A percentile compares a stretch with the other conserved stretches of the same genome.
These are phyloP conservation scores for Chelonoidis abingdonii DNA, from an alignment of 2,113 vertebrate genomes.

Conservation along the genomic window DNA sequence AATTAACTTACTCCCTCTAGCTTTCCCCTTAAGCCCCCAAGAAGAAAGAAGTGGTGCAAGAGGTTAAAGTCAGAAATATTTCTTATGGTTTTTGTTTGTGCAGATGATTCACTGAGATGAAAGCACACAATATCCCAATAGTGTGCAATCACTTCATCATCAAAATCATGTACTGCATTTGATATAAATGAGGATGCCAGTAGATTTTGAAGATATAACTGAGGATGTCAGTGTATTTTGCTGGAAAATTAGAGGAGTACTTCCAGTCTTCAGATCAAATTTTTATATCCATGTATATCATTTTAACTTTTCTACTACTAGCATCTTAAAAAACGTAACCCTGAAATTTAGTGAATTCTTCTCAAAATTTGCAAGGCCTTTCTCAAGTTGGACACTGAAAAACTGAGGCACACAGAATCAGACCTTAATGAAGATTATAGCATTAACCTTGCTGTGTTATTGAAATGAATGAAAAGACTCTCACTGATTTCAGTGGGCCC, in stretches of 20 bases:
- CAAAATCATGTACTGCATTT: background rate
- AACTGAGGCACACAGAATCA: fast-evolving
- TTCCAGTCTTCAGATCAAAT: background rate
- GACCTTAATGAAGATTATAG: background rate
- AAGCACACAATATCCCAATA: conserved; percentile 49
- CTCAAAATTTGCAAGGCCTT: background rate
- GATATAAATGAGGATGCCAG: background rate
- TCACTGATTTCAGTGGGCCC: background rate
- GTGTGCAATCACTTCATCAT: conserved; percentile 17
- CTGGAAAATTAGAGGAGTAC: background rate
- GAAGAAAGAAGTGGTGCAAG: background rate
- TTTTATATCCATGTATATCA: background rate
- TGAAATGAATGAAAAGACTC: background rate
- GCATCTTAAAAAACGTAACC: background rate
- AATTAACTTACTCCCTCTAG: conserved; percentile 60
- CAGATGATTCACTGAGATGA: conserved; percentile 30
- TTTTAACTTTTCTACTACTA: background rate
- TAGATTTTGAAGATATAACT: background rate
- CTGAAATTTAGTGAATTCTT: background rate
- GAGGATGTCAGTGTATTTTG: background rate
- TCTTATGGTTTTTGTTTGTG: conserved; percentile 28
- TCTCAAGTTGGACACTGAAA: background rate
- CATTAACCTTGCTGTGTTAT: background rate
- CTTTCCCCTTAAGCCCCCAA: background rate
- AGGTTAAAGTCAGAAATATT: conserved; percentile 11